A percentile compares a stretch with the other conserved stretches of the same genome.
These are phyloP conservation scores for Luehdorfia chinensis DNA, from an alignment of 1,140 invertebrate species.

Conservation along the genomic window DNA sequence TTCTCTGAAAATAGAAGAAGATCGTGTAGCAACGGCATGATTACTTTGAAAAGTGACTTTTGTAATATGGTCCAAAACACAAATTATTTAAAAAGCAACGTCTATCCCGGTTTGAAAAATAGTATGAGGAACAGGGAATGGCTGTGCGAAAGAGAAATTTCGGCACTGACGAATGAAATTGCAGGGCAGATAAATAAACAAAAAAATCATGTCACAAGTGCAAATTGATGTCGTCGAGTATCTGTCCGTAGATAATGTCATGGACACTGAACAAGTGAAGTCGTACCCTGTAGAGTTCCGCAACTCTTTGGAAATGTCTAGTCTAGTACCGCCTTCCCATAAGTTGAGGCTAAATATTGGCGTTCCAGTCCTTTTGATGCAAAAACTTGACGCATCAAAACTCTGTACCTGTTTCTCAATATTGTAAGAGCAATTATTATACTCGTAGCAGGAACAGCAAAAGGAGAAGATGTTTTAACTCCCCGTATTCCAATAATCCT, in stretches of 20 bases:
- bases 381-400: slow-evolving; percentile 23
- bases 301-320: slow-evolving; percentile 32
- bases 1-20: slow-evolving; percentile 35
- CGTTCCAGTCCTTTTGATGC: slow-evolving; percentile 24
- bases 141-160: slow-evolving; percentile 37
- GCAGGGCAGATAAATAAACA: slow-evolving; percentile 22
- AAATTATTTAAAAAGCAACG: slow-evolving; percentile 25
- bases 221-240: slow-evolving; percentile 28
- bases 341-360: slow-evolving; percentile 27
- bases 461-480: slow-evolving; percentile 45
- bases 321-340: slow-evolving; percentile 29
- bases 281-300: slow-evolving; percentile 32
- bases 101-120: slow-evolving; percentile 23
- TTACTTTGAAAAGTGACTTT: slow-evolving; percentile 31
- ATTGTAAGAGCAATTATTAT: slow-evolving; percentile 54
- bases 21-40: slow-evolving; percentile 27
- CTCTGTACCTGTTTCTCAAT: slow-evolving; percentile 26
- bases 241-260: slow-evolving; percentile 29
- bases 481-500: slow-evolving; percentile 41
- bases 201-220: slow-evolving; percentile 27
- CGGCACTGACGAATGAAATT: no score
- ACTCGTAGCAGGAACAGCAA: slow-evolving; percentile 31
- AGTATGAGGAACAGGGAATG: slow-evolving; percentile 25
- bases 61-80: slow-evolving; percentile 33
- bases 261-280: slow-evolving; percentile 29